Base-by-base conservation (phyloP, 2,888 invertebrate species). In the Nipponacmea schrenckii region DNA sequence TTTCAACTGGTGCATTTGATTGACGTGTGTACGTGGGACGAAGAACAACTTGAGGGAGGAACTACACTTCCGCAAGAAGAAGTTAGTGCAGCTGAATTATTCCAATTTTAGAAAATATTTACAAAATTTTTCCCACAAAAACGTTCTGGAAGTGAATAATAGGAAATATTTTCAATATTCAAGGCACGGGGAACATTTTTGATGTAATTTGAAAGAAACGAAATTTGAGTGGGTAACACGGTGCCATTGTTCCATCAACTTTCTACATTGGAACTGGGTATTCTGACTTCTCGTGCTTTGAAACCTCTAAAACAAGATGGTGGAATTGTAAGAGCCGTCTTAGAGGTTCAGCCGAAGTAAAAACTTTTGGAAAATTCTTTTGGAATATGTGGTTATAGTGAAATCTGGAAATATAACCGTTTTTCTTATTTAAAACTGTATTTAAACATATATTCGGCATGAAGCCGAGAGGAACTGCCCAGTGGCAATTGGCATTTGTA, bases 401-500 rank as follows among this genome's bases (percentile, higher is more conserved):
- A 20, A 31, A 24, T 24, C 56, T 24, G 24, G 56, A 56, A 56
- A 56, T n/a, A 56, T 56, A 56, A 24, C 56, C 56, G 56, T 56
- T 56, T 20, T 39, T 39, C 39, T 39, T 8, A 39, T 8, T 56
- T 20, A 56, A 24, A 56, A 56, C 56, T 24, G n/a, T 56, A 24
- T 24, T 24, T 24, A 12, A 56, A 8, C 8, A 5, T 8, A 39
- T 8, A 39, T 39, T 46, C 64, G 50, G 68, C 31, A 74, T 74
- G 74, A 70, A 68, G 69, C 70, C 74, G 69, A 72, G 69, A 45
- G 70, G 70, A 56, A 39, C 63, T 26, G 44, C 27, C 26, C 64
- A 65, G 20, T 68, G 69, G 70, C 72, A 71, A 62, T 63, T 79
- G 70, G 68, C 74, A 64, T 69, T 74, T 66, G 39, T 77, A 64